phyloP scores from a whole-genome alignment of 2,113 vertebrate species.

The Rattus rattus region DNA sequence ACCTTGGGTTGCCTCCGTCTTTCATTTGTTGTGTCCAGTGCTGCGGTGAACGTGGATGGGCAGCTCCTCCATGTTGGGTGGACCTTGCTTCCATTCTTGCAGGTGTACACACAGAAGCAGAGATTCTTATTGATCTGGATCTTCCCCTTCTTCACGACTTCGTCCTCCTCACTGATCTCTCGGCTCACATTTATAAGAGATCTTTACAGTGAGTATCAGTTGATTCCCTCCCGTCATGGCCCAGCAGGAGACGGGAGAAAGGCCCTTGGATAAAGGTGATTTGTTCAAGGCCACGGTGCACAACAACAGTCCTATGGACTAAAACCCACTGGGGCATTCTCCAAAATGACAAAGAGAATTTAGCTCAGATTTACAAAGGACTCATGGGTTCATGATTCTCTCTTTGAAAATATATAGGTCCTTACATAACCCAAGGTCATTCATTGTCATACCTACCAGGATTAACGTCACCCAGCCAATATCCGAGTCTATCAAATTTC shows the following conservation, averaged over 20 bases:
- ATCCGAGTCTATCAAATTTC: neutral
- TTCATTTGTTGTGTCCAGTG: too few species aligned
- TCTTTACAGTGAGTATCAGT: neutral
- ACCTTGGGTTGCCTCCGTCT: too few species aligned
- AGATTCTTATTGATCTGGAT: too few species aligned
- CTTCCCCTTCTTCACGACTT: too few species aligned
- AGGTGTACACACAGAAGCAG: too few species aligned
- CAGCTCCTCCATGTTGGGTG: too few species aligned
- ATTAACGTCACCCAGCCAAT: neutral
- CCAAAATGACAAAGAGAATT: neutral
- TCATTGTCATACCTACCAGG: neutral
- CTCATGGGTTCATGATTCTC: neutral
- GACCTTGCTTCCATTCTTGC: too few species aligned
- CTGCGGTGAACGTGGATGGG: too few species aligned
- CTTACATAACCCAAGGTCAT: neutral
- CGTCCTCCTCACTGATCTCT: too few species aligned
- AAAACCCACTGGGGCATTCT: neutral
- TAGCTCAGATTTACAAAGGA: constrained; percentile 22
- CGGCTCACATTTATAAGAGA: neutral
- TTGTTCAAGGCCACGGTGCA: neutral
- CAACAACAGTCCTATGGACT: neutral
- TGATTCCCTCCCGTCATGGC: neutral
- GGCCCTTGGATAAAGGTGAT: neutral
- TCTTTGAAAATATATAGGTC: constrained; percentile 43
- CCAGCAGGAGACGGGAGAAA: neutral